Evolutionary conservation across 1,140 invertebrate genomes (phyloP).

Genomic region (Penaeus japonicus): DNA sequence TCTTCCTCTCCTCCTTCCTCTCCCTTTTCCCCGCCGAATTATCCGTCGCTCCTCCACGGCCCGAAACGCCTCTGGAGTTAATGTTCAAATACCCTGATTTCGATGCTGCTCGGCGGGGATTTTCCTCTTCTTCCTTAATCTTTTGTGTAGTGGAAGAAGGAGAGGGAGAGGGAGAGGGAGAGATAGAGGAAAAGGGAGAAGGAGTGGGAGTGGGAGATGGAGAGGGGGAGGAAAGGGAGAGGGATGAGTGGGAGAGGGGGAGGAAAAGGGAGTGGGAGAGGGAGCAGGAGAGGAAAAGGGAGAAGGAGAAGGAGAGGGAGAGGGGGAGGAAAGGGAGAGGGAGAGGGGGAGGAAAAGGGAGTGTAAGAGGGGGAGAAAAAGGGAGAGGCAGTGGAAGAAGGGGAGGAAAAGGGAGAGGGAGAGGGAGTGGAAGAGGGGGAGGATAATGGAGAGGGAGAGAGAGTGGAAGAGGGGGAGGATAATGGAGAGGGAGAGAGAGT

Average conservation of each 20-base stretch:
- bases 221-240: background rate
- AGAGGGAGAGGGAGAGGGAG: background rate
- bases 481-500: background rate
- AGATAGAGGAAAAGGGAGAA: no score
- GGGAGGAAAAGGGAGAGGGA: conserved; percentile 25
- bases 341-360: background rate
- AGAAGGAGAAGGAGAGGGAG: background rate
- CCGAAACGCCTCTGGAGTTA: no score
- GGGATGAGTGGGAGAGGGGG: no score
- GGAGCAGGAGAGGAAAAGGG: background rate
- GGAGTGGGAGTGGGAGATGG: background rate
- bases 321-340: background rate
- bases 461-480: background rate
- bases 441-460: background rate
- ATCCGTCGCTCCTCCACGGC: no score
- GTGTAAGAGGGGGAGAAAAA: background rate
- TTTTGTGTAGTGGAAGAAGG: background rate
- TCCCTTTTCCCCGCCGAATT: no score
- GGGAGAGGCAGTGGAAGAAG: conserved; percentile 13
- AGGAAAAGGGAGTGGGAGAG: no score
- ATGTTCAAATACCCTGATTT: no score
- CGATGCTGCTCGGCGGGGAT: no score
- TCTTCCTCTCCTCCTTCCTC: no score
- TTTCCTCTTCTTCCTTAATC: background rate
- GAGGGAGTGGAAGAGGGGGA: background rate